A percentile compares a stretch with the other conserved stretches of the same genome.
These are phyloP conservation scores for Salarias fasciatus DNA, from an alignment of 2,797 vertebrate genomes.

Conservation along the genomic window DNA sequence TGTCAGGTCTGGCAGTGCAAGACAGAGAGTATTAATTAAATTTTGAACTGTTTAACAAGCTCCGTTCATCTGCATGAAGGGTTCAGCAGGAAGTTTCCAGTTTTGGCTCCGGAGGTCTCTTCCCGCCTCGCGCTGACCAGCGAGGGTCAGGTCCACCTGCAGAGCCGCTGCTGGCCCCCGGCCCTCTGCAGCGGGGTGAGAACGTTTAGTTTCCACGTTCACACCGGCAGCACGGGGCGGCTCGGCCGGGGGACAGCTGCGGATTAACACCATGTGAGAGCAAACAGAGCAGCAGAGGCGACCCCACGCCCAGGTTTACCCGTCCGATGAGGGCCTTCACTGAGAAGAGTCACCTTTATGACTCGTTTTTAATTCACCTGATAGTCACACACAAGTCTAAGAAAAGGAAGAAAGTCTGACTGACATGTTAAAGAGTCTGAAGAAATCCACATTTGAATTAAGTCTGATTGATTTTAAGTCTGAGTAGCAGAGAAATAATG, in stretches of 20 bases:
- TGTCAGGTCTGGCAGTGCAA: no score
- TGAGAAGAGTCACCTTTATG: no score
- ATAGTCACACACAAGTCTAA: no score
- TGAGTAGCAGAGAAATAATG: no score
- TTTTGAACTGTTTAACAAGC: no score
- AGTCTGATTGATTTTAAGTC: no score
- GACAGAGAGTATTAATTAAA: no score
- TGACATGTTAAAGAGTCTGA: no score
- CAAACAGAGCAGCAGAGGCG: slow-evolving; percentile 23
- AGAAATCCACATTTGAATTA: no score
- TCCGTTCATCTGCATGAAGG: neutral
- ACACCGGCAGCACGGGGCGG: slow-evolving; percentile 16
- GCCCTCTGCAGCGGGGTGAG: slow-evolving; percentile 44
- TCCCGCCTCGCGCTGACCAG: slow-evolving; percentile 3
- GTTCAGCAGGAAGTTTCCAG: neutral
- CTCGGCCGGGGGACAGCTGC: slow-evolving; percentile 38
- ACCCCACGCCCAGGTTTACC: slow-evolving; percentile 13
- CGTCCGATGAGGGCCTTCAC: neutral
- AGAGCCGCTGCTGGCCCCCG: slow-evolving; percentile 32
- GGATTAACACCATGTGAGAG: slow-evolving; percentile 16
- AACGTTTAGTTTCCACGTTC: slow-evolving; percentile 61
- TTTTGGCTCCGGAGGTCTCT: slow-evolving; percentile 2
- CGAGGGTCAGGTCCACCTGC: slow-evolving; percentile 28
- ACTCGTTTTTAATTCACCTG: no score
- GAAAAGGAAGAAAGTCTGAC: no score